Base-by-base conservation (phyloP, 2,888 invertebrate species). In the Priapulus caudatus region DNA sequence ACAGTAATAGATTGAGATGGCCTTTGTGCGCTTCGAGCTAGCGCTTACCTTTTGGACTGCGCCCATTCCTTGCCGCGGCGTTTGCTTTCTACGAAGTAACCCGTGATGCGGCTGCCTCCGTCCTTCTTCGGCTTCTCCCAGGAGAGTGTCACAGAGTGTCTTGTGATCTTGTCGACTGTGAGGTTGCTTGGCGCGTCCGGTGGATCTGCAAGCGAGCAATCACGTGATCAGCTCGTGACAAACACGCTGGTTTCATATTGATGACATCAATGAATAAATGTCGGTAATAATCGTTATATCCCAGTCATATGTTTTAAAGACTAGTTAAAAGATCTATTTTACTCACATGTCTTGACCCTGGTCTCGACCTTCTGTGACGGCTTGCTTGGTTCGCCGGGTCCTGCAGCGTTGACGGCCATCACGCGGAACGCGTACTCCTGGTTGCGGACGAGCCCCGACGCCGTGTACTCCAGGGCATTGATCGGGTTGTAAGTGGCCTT, bases 341-440 rank as follows among this genome's bases (percentile, higher is more conserved):
- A 64, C 67, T 67, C 66, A 76, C 85, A 81, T 50, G 89, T 84
- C 54, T 92, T 86, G 44, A 90, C 85, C 59, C 85, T 80, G 49
- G 92, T 92, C 56, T 84, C 80, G 69, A 97, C 91, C 2, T 85
- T 80, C 63, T 92, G 92, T 20, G 92, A 91, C 52, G 86, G 84
- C 58, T 87, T 84, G 60, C 91, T 91, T 77, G 81, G 98, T 2
- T 86, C 85, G 45, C 97, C 92, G 68, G 89, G 88, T 0, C 98
- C 98, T 4, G 97, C 98, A 3, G 91, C 91, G 70, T 93, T 98
- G n/a, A 92, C 76, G 1, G 95, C 98, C 1, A 89, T 83, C 1
- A 97, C 95, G 56, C 97, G 81, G 79, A 98, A 98, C 70, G 98
- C 97, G 65, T 98, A 99, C 67, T 92, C 90, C 62, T 90, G 88